Conservation (phyloP, 2,888 invertebrate genomes). For the Tetrapedia diversipes region DNA sequence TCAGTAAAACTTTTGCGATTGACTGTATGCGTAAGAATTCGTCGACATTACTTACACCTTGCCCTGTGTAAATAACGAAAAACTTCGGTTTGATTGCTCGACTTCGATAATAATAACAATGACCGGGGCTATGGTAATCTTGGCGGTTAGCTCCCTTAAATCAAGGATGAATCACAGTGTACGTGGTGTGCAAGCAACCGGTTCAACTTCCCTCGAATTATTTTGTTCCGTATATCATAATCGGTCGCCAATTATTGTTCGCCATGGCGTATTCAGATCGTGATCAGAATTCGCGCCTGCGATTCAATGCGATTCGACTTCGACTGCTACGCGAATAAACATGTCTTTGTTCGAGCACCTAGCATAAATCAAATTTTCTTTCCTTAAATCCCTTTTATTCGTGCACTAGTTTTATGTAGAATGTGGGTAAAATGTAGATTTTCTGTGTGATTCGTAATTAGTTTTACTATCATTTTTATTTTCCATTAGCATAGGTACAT, state of each 20-base stretch:
- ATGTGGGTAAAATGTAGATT: too few species aligned
- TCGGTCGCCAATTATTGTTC: conserved; percentile 68
- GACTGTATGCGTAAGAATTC: too few species aligned
- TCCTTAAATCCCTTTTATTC: too few species aligned
- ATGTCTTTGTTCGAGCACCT: conserved; percentile 22
- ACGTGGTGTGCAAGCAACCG: conserved; percentile 30
- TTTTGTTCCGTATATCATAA: conserved; percentile 67
- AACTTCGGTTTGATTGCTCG: conserved; percentile 31
- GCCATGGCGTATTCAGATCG: conserved; percentile 29
- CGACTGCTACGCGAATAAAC: conserved; percentile 28
- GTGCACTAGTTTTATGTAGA: too few species aligned
- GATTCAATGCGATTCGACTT: conserved; percentile 45
- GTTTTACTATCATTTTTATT: too few species aligned
- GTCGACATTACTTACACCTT: conserved; percentile 32
- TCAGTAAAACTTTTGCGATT: too few species aligned
- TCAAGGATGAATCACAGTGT: conserved; percentile 61
- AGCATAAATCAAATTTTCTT: conserved; percentile 51
- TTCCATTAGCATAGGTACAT: too few species aligned
- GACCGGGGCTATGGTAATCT: conserved; percentile 48
- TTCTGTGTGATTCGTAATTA: too few species aligned
- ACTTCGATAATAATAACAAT: conserved; percentile 44
- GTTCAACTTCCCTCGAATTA: conserved; percentile 61
- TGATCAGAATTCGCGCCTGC: conserved; percentile 64
- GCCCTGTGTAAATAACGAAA: conserved; percentile 46
- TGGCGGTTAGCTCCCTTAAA: conserved; percentile 27